These are phyloP conservation scores for Rhinogobius similis DNA, from an alignment of 2,113 vertebrate species.

Conservation along the genomic window DNA sequence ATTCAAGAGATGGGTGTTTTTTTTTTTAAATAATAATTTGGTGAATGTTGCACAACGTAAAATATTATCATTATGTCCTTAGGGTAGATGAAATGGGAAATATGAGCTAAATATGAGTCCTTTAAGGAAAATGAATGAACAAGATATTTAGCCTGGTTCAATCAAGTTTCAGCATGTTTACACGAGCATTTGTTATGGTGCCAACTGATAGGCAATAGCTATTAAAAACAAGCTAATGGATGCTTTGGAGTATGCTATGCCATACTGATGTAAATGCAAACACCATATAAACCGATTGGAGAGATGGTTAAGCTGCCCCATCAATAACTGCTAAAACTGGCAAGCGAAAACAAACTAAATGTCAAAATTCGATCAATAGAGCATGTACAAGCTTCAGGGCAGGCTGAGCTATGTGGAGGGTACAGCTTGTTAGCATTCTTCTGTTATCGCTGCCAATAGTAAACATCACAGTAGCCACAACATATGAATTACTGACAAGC, in stretches of 20 bases:
- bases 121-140: neutral
- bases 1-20: too few relatives aligned
- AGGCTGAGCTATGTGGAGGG: neutral
- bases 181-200: neutral
- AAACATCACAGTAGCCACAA: conserved; percentile 3
- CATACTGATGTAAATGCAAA: neutral
- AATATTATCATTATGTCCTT: too few relatives aligned
- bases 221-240: neutral
- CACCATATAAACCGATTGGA: neutral
- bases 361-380: neutral
- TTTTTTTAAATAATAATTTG: too few relatives aligned
- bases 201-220: neutral
- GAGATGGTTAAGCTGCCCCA: neutral
- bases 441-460: neutral
- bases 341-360: neutral
- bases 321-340: conserved; percentile 1
- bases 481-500: neutral
- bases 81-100: too few relatives aligned
- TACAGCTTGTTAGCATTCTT: neutral
- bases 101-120: too few relatives aligned
- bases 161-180: neutral
- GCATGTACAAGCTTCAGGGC: neutral
- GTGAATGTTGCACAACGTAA: too few relatives aligned
- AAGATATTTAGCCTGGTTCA: neutral
- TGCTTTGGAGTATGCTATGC: neutral